Base-by-base conservation (phyloP, 2,797 vertebrate species). In the Coreius guichenoti region DNA sequence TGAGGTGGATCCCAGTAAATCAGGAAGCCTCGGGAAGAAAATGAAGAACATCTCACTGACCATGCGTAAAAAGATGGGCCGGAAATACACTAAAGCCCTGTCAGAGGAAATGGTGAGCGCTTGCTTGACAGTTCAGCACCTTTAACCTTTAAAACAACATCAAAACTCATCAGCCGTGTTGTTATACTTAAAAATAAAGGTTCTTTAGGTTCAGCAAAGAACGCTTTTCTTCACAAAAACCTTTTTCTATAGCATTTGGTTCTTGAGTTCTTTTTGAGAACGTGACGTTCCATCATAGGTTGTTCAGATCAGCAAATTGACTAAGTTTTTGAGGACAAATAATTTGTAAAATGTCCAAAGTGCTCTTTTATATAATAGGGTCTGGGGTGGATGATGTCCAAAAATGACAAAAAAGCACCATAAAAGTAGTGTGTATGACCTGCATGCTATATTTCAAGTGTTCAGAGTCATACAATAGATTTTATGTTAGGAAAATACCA, bases 1-100 rank as follows among this genome's bases (percentile, higher is more conserved):
- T 84, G 95, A 94, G 89, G 90, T 90, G 86, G 93, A 95, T 47
- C 73, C 89, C 68, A 86, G 56, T 84, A 86, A 83, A 86, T 65
- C 61, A 91, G 94, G 92, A 81, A 91, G 93, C 80, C 80, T 95
- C 58, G 92, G 95, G 36, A 96, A 94, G 91, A 96, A 96, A 90
- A 95, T 93, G 93, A 95, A 95, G 88, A 94, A 92, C 83, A 96
- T 95, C 89, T 95, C 96, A 8, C 92, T 95, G 88, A 95, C 94
- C 65, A 96, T 97, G 96, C 95, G 93, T 92, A 96, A 94, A 88
- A 96, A 95, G 93, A 96, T 95, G 92, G 93, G 94, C 36, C 95
- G 92, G 91, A 96, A 95, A 88, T 96, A 95, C 82, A 91, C 92
- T 77, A 94, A 95, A 90, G 92, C 93, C 84, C 91, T 96, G 3